Conservation (phyloP, 2,888 invertebrate genomes). For the Orchesella flavescens region DNA sequence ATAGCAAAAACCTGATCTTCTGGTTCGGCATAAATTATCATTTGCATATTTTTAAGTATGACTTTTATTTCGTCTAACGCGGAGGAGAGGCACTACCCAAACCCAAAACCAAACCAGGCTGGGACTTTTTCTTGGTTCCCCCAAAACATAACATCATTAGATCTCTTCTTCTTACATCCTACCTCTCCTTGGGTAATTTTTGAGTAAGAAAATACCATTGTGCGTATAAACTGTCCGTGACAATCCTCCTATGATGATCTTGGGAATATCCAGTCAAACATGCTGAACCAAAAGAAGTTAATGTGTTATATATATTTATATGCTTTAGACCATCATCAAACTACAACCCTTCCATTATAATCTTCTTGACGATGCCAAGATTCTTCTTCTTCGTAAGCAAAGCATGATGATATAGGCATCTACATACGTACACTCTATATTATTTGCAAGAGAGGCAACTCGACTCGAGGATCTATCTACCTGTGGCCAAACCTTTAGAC, state of each 20-base stretch:
- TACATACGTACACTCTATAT: too few relatives aligned
- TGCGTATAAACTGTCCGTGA: slow-evolving; percentile 19
- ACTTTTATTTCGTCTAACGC: not conserved
- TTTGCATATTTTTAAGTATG: not conserved
- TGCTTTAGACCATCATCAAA: too few relatives aligned
- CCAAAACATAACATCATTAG: too few relatives aligned
- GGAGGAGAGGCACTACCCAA: slow-evolving; percentile 11
- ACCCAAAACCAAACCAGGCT: not conserved
- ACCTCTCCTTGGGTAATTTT: not conserved
- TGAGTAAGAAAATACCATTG: not conserved
- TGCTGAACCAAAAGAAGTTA: not conserved
- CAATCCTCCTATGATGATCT: slow-evolving; percentile 48
- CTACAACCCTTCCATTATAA: not conserved
- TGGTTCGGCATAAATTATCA: slow-evolving; percentile 8
- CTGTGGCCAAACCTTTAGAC: too few relatives aligned
- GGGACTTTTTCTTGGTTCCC: not conserved
- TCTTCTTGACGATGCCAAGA: not conserved
- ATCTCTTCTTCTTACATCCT: too few relatives aligned
- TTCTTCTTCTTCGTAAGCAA: not conserved
- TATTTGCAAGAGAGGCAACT: too few relatives aligned
- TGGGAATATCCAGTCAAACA: slow-evolving; percentile 55
- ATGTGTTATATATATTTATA: too few relatives aligned
- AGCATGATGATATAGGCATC: too few relatives aligned
- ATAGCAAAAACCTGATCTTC: slow-evolving; percentile 40
- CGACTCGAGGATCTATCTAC: too few relatives aligned